Percentiles rank a stretch among this genome's conserved stretches.
Conservation (phyloP, 2,797 vertebrate genomes). For the Vespertilio murinus region DNA sequence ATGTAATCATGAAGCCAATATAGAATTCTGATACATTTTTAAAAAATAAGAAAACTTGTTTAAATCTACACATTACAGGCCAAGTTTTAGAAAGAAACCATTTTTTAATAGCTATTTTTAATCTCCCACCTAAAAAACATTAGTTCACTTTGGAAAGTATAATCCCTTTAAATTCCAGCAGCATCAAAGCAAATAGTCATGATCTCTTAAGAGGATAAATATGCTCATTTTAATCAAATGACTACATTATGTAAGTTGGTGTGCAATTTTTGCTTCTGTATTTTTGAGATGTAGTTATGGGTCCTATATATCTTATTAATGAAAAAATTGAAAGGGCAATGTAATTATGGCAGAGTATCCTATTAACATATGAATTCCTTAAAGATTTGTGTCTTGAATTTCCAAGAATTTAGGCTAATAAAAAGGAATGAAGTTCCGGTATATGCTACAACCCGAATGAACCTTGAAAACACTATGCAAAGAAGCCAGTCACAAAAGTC, state of each 20-base stretch:
- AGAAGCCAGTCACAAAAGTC: neutral
- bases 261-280: constrained; percentile 56
- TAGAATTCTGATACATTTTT: constrained; percentile 21
- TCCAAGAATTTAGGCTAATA: neutral
- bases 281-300: constrained; percentile 52
- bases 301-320: constrained; percentile 41
- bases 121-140: constrained; percentile 54
- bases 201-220: constrained; percentile 68
- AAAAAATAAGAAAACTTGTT: constrained; percentile 28
- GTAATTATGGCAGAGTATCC: constrained; percentile 37
- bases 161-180: constrained; percentile 62
- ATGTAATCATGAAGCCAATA: neutral
- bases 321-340: constrained; percentile 49
- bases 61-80: neutral
- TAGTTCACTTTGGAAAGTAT: constrained; percentile 60
- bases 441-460: neutral
- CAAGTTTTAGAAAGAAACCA: constrained; percentile 49
- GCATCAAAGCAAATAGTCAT: constrained; percentile 62
- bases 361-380: constrained; percentile 39
- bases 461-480: constrained; percentile 21
- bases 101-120: constrained; percentile 53
- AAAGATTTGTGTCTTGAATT: neutral
- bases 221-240: constrained; percentile 66
- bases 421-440: constrained; percentile 12
- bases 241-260: constrained; percentile 50